Conservation (phyloP, 2,113 vertebrate genomes). For the Odocoileus hemionus region DNA sequence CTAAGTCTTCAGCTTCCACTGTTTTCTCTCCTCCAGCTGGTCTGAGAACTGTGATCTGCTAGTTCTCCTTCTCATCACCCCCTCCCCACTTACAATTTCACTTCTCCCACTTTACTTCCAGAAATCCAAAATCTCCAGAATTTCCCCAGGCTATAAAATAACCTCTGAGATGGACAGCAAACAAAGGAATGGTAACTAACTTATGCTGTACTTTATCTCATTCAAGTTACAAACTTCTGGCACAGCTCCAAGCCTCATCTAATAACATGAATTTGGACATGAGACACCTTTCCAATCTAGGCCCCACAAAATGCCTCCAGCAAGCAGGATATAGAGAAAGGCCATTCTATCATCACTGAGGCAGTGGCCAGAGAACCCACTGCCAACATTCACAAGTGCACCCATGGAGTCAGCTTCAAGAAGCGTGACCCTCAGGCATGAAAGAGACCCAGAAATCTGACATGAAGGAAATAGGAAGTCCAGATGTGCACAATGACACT, state of each 20-base stretch:
- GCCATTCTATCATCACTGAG: not conserved
- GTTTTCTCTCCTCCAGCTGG: not conserved
- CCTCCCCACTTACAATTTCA: not conserved
- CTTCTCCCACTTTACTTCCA: not conserved
- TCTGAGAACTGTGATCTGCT: not conserved
- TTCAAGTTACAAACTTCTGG: not conserved
- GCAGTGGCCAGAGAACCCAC: not conserved
- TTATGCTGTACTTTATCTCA: not conserved
- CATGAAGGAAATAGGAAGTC: not conserved
- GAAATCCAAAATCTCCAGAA: too few species aligned
- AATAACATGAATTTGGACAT: not conserved
- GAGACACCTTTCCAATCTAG: not conserved
- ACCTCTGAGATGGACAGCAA: not conserved
- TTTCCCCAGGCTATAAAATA: not conserved
- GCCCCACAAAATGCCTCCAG: not conserved
- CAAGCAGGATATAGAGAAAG: not conserved
- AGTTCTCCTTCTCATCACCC: not conserved
- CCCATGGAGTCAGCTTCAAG: not conserved
- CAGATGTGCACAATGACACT: not conserved
- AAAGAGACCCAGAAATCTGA: not conserved
- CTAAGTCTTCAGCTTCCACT: not conserved
- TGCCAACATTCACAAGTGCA: not conserved
- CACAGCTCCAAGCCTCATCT: not conserved
- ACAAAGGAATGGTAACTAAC: constrained; percentile 3
- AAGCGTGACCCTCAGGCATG: not conserved